These are phyloP conservation scores for Sebastes itinus DNA, from an alignment of 2,797 vertebrate genomes.

Conservation along the genomic window DNA sequence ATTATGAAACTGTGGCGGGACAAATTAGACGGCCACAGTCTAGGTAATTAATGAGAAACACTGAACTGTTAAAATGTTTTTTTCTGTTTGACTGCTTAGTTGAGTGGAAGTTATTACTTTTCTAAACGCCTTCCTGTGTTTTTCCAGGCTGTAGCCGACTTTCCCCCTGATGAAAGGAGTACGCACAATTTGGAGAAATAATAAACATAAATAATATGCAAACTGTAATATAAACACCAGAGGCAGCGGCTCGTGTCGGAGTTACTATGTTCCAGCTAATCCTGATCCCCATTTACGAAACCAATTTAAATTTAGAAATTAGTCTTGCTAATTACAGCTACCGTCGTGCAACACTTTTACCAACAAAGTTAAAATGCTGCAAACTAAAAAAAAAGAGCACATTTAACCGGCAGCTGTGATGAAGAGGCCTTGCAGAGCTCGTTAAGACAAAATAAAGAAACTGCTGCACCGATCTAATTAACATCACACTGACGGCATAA, in stretches of 20 bases:
- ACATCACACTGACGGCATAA: neutral
- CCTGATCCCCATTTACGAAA: neutral
- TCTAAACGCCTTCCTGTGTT: neutral
- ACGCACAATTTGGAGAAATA: neutral
- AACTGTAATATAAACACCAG: neutral
- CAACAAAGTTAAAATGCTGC: neutral
- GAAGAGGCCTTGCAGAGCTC: neutral
- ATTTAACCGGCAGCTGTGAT: neutral
- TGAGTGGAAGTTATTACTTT: neutral
- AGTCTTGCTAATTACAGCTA: neutral
- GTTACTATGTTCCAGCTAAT: neutral
- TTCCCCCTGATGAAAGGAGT: neutral
- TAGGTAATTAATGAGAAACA: neutral
- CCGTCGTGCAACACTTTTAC: neutral
- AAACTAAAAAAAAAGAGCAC: neutral
- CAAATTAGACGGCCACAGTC: neutral
- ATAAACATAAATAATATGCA: neutral
- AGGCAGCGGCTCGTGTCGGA: neutral
- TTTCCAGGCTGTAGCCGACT: neutral
- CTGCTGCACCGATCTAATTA: slow-evolving; percentile 4
- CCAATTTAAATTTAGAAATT: slow-evolving; percentile 5
- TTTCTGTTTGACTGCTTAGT: neutral
- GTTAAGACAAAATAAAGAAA: neutral
- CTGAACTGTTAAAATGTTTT: neutral
- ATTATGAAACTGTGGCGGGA: neutral